Percentiles rank a stretch among this genome's conserved stretches.
Evolutionary conservation across 2,113 vertebrate genomes (phyloP).

Genomic region (Cyanoderma ruficeps): DNA sequence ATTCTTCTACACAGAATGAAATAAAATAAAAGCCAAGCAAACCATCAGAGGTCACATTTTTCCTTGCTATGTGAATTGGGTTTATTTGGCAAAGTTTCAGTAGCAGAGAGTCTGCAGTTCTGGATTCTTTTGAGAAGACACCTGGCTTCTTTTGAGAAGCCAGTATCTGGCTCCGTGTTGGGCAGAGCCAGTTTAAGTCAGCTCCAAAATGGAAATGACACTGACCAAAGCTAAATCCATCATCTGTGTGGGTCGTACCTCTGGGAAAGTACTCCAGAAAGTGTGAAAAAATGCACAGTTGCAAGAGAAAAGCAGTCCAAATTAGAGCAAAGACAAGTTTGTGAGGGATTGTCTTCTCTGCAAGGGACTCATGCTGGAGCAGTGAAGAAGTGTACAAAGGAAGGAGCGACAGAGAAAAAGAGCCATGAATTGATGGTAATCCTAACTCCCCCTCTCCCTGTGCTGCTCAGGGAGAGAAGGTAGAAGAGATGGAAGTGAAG

Average conservation of each 20-base stretch:
- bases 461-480: neutral
- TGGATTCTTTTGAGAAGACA: neutral
- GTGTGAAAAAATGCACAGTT: neutral
- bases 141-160: neutral
- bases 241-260: accelerated
- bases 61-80: neutral
- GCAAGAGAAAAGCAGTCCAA: neutral
- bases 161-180: neutral
- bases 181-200: neutral
- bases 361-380: accelerated
- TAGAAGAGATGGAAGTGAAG: neutral
- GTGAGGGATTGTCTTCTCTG: neutral
- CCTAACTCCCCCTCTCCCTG: accelerated
- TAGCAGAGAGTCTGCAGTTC: neutral
- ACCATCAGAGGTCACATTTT: neutral
- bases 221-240: neutral
- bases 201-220: neutral
- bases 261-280: neutral
- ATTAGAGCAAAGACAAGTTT: neutral
- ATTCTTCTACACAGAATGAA: neutral
- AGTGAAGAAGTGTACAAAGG: neutral
- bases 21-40: neutral
- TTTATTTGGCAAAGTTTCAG: neutral
- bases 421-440: neutral
- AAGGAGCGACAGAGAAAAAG: neutral